phyloP scores from a whole-genome alignment of 23 tunicate species.

The Ascidia mentula region DNA sequence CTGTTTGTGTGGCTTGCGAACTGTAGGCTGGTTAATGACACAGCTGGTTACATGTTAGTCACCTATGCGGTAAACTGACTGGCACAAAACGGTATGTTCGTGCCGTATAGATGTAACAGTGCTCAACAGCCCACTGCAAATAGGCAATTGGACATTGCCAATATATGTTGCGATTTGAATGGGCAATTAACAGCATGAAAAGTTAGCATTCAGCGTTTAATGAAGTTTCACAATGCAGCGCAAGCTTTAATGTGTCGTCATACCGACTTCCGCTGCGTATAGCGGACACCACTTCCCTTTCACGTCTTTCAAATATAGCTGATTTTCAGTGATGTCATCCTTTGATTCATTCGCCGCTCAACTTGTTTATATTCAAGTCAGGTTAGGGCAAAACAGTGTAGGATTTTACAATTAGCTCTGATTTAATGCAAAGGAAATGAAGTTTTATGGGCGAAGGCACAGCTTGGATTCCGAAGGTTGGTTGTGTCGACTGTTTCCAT shows the following conservation, averaged over 20 bases:
- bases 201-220: too few relatives aligned
- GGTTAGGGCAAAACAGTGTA: neutral
- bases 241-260: neutral
- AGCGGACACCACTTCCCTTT: neutral
- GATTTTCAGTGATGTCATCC: slow-evolving; percentile 3
- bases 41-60: too few relatives aligned
- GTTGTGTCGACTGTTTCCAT: neutral
- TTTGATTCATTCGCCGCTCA: slow-evolving; percentile 2
- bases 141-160: too few relatives aligned
- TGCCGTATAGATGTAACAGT: too few relatives aligned
- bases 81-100: too few relatives aligned
- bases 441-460: neutral
- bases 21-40: too few relatives aligned
- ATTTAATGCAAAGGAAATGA: neutral
- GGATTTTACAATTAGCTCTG: neutral
- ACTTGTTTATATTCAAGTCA: neutral
- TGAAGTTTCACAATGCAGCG: too few relatives aligned
- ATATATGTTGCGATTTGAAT: too few relatives aligned
- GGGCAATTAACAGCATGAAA: too few relatives aligned
- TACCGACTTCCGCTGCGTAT: slow-evolving; percentile 5
- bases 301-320: neutral
- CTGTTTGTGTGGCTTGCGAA: too few relatives aligned
- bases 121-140: too few relatives aligned
- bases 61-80: too few relatives aligned
- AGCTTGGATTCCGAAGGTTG: neutral